Base-by-base conservation (phyloP, 2,113 vertebrate species). In the Lycaon pictus region DNA sequence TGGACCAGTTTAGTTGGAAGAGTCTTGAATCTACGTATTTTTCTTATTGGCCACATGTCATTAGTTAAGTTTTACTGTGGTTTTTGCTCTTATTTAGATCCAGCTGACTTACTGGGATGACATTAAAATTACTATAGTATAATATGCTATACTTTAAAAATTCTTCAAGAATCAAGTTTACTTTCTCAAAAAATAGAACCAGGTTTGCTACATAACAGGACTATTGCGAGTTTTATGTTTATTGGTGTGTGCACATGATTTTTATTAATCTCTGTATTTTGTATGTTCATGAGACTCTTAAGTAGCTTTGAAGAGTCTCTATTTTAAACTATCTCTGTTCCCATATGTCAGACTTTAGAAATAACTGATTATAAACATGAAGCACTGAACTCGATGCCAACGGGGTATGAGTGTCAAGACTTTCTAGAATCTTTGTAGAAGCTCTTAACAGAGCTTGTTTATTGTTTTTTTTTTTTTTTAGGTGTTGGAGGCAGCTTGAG, bases 381-480 rank as follows among this genome's bases (percentile, higher is more conserved):
- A 58, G 23, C n/a, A 58, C 43, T 69, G n/a, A 95, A 92, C 25
- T 94, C 25, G 29, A 3, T 43, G 35, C 27, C 25, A 69, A 88
- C 37, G 55, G 19, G 12, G 10, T 20, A 1, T 62, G 22, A 29
- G 5, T 88, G 48, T 67, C 58, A 96, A 65, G 29, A 56, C 63
- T 89, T 79, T 80, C 17, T 35, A 11, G 51, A 76, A 32, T 90
- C 25, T 53, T 1, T 0, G 4, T 55, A 43, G 19, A 65, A 58
- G 17, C 60, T 60, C 55, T 71, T 86, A 63, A 62, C 29, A 58
- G 35, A 11, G 16, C 19, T 32, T 25, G 13, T 37, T 80, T 9
- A 13, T 29, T 51, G 62, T 71, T 74, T 86, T 95, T 90, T 95
- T 35, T 95, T 35, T 88, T 84, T 71, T 91, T 90, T 71, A 69